Evolutionary conservation across 2,888 invertebrate genomes (phyloP), one percentile per base, ranked within the genome.

Genomic region (Heliconius ismenius): DNA sequence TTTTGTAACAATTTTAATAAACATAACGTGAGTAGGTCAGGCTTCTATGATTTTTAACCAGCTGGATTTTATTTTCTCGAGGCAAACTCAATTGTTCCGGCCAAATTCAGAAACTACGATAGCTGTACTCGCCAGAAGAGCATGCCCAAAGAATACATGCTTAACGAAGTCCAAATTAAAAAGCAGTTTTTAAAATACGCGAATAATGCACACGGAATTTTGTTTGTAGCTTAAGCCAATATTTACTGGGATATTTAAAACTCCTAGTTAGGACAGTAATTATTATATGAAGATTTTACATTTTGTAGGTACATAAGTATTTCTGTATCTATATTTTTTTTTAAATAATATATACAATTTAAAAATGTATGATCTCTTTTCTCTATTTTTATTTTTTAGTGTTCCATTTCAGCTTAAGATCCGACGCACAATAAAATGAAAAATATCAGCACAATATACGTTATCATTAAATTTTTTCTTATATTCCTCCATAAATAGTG

Each of bases 181-280:
- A 65, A 32, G n/a, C 64, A 65, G 64, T 36, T 65, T n/a, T 65
- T 65, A 65, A 36, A 36, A 36, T 65, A n/a, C 21, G 7, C 32
- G 32, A 63, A 32, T 11, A 9, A 64, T 13, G 65, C 36, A 36
- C n/a, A 21, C 1, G 49, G 7, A 18, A 49, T 49, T n/a, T n/a
- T 4, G 26, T 26, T 18, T 62, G 15, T 62, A 65, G 13, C n/a
- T 65, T 65, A n/a, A 36, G 13, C 36, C n/a, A 36, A 36, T 36
- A 36, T 65, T 65, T n/a, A 21, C 32, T n/a, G n/a, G n/a, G 11
- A 7, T 18, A n/a, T 58, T 0, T 58, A 11, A 11, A 9, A 4
- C n/a, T 58, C n/a, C 58, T 58, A 15, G 2, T 58, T 58, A 2
- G 21, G 11, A n/a, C 11, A 15, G 58, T 58, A 58, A n/a, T 58